A percentile compares a stretch with the other conserved stretches of the same genome.
Conservation (phyloP, 2,797 vertebrate species). For the Monodelphis domestica region DNA sequence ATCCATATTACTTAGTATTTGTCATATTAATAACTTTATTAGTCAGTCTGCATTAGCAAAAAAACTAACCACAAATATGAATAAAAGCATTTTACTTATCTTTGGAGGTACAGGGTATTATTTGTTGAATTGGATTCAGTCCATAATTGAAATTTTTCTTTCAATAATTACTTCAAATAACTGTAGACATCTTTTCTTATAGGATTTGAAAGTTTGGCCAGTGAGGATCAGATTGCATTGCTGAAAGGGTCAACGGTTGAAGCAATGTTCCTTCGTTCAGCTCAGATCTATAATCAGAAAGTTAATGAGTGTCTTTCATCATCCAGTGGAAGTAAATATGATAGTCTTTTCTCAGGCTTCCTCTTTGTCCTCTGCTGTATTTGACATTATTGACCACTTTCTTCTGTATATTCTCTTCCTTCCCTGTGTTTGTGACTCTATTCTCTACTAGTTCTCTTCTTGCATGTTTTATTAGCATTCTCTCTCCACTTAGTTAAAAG, state of each 20-base stretch:
- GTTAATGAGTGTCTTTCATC: conserved; percentile 78
- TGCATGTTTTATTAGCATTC: neutral
- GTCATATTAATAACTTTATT: conserved; percentile 12
- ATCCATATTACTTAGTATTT: conserved; percentile 10
- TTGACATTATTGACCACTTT: neutral
- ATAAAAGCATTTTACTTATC: conserved; percentile 19
- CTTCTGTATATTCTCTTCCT: neutral
- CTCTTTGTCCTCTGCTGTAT: neutral
- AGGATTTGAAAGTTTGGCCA: conserved; percentile 94
- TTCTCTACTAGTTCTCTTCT: neutral
- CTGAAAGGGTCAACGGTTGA: conserved; percentile 92
- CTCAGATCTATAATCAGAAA: conserved; percentile 92
- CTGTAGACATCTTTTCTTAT: conserved; percentile 62
- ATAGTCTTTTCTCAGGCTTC: neutral
- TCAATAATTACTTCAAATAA: conserved; percentile 20
- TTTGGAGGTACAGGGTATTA: conserved; percentile 28
- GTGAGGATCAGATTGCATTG: conserved; percentile 91
- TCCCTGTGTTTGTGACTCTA: neutral
- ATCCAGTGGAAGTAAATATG: conserved; percentile 86
- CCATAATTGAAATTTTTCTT: neutral
- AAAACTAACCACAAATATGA: neutral
- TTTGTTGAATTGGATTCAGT: neutral
- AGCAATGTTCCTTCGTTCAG: conserved; percentile 92
- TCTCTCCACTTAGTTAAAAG: neutral
- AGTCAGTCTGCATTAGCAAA: neutral